A percentile compares a stretch with the other conserved stretches of the same genome.
Evolutionary conservation across 2,888 invertebrate genomes (phyloP).

Genomic region (Elmis aenea): DNA sequence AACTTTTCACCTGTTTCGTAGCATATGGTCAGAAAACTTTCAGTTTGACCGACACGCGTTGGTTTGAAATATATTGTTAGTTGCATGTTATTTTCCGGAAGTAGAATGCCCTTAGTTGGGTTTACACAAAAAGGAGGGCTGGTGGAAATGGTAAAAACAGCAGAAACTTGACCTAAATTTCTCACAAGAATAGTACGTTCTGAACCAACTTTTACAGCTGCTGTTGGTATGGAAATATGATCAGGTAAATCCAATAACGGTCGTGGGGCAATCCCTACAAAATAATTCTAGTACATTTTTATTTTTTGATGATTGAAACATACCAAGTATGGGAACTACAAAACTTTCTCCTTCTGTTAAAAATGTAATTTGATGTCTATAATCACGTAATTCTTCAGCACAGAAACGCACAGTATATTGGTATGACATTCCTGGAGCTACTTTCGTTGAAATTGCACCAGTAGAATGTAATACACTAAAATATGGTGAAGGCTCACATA

Average conservation of each 20-base stretch:
- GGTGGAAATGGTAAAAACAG: slow-evolving; percentile 47
- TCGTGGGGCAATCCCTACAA: slow-evolving; percentile 41
- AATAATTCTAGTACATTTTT: neutral
- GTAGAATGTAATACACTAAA: slow-evolving; percentile 51
- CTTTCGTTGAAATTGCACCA: slow-evolving; percentile 48
- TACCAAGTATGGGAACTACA: slow-evolving; percentile 58
- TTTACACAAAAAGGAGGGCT: slow-evolving; percentile 50
- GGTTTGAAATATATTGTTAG: slow-evolving; percentile 52
- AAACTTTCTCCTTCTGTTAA: slow-evolving; percentile 52
- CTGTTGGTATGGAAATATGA: slow-evolving; percentile 48
- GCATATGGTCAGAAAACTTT: slow-evolving; percentile 40
- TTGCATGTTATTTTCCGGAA: slow-evolving; percentile 48
- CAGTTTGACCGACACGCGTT: slow-evolving; percentile 44
- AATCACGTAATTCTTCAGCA: slow-evolving; percentile 55
- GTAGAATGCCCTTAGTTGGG: slow-evolving; percentile 51
- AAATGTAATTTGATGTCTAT: slow-evolving; percentile 51
- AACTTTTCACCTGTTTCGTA: slow-evolving; percentile 53
- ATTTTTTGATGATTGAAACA: slow-evolving; percentile 16
- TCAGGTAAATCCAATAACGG: slow-evolving; percentile 59
- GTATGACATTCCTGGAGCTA: slow-evolving; percentile 67
- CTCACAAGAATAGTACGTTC: slow-evolving; percentile 50
- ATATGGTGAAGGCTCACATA: slow-evolving; percentile 49
- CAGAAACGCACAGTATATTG: slow-evolving; percentile 58
- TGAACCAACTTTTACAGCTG: slow-evolving; percentile 51
- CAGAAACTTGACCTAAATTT: slow-evolving; percentile 52